Percentiles rank a stretch among this genome's conserved stretches.
Evolutionary conservation across 1,140 invertebrate genomes (phyloP).

Genomic region (Thaumetopoea pityocampa): DNA sequence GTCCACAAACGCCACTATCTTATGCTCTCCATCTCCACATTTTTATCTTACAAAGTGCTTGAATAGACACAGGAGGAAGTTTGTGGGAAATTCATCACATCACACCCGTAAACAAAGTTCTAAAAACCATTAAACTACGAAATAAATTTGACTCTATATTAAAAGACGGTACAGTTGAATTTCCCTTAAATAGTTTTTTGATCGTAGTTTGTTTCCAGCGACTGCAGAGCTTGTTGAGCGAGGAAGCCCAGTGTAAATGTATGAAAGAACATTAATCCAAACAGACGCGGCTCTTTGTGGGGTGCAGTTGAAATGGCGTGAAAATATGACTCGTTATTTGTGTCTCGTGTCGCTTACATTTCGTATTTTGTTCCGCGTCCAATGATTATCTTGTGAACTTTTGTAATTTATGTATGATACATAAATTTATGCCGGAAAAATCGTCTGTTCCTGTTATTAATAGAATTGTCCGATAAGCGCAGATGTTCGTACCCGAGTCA

Average conservation of each 20-base stretch:
- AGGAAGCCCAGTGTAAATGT: conserved; percentile 62
- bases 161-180: conserved; percentile 13
- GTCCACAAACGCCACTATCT: conserved; percentile 44
- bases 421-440: too few species aligned
- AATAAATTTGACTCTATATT: conserved; percentile 8
- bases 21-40: conserved; percentile 66
- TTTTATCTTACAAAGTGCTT: conserved; percentile 74
- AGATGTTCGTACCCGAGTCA: too few species aligned
- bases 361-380: too few species aligned
- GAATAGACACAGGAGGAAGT: conserved; percentile 68
- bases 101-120: conserved; percentile 8
- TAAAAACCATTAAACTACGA: background rate
- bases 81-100: conserved; percentile 62
- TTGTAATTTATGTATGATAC: too few species aligned
- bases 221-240: conserved; percentile 27
- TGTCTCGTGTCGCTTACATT: conserved; percentile 51
- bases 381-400: too few species aligned
- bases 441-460: too few species aligned
- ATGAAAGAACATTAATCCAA: conserved; percentile 71
- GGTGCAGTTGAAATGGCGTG: conserved; percentile 70
- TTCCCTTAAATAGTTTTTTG: conserved; percentile 3
- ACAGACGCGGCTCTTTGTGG: conserved; percentile 65
- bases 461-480: too few species aligned
- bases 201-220: conserved; percentile 17
- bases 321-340: conserved; percentile 72